A percentile compares a stretch with the other conserved stretches of the same genome.
phyloP scores from a whole-genome alignment of 1,140 invertebrate species.

The Centruroides sculpturatus region DNA sequence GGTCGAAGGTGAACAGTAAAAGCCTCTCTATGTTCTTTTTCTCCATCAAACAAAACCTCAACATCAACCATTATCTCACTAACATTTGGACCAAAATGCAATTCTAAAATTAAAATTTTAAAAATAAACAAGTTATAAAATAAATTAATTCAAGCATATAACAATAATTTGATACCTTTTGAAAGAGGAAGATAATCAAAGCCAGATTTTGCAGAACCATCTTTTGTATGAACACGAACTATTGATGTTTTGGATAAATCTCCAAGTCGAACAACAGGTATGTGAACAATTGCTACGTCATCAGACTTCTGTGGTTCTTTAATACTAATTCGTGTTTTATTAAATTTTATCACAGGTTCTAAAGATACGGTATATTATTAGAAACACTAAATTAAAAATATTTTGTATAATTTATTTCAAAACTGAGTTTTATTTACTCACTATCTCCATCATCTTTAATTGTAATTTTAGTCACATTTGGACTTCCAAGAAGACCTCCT shows the following conservation, averaged over 20 bases:
- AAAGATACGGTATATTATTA: neutral
- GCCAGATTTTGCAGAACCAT: conserved; percentile 31
- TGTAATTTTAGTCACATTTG: conserved; percentile 23
- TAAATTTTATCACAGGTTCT: conserved; percentile 29
- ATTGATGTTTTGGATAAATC: conserved; percentile 28
- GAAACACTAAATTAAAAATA: no score
- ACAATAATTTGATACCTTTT: conserved; percentile 22
- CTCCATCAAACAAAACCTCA: conserved; percentile 26
- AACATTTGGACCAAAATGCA: conserved; percentile 26
- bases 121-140: neutral
- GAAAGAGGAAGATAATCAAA: conserved; percentile 30
- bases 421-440: conserved; percentile 18
- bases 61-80: conserved; percentile 24
- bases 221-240: conserved; percentile 30
- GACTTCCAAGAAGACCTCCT: conserved; percentile 23
- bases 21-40: conserved; percentile 28
- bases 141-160: neutral
- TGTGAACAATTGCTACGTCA: conserved; percentile 22
- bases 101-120: conserved; percentile 18
- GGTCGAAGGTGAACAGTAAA: conserved; percentile 27
- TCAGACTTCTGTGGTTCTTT: conserved; percentile 28
- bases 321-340: conserved; percentile 23
- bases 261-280: conserved; percentile 29
- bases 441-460: conserved; percentile 30
- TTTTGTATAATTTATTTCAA: no score